Percentiles rank a stretch among this genome's conserved stretches.
Evolutionary conservation across 2,113 vertebrate species (phyloP).

Genomic region (Syngnathus floridae): DNA sequence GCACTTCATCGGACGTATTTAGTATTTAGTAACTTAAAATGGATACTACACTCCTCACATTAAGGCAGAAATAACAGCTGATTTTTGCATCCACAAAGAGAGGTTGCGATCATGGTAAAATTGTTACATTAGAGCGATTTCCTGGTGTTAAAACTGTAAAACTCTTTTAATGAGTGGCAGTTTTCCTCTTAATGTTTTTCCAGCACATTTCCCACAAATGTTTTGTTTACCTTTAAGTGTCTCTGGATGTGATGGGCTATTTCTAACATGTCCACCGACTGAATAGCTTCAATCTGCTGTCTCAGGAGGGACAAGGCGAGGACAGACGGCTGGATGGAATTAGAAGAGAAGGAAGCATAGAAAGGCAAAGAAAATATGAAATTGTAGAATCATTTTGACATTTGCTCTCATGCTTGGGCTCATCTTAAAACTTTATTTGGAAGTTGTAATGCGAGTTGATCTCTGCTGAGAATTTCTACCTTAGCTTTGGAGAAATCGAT

Average conservation of each 20-base stretch:
- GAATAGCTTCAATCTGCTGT: conserved; percentile 82
- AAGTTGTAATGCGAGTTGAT: not conserved
- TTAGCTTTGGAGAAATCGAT: conserved; percentile 94
- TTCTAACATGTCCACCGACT: conserved; percentile 83
- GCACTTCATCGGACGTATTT: no score
- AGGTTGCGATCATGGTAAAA: no score
- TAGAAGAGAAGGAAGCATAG: not conserved
- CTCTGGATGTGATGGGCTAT: conserved; percentile 83
- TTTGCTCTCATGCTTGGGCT: not conserved
- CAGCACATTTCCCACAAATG: no score
- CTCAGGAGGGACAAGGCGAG: conserved; percentile 90
- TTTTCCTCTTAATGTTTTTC: no score
- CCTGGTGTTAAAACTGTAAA: no score
- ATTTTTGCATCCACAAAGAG: no score
- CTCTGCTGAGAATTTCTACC: conserved; percentile 66
- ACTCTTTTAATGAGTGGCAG: no score
- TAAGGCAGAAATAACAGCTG: no score
- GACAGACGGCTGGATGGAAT: conserved; percentile 79
- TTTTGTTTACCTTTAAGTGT: conserved; percentile 67
- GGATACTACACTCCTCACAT: no score
- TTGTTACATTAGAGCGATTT: no score
- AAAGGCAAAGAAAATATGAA: not conserved
- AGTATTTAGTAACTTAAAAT: not conserved
- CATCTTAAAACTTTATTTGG: not conserved
- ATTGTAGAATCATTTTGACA: not conserved